These are phyloP conservation scores for Anser brachyrhynchus DNA, from an alignment of 2,113 vertebrate species.

Conservation along the genomic window DNA sequence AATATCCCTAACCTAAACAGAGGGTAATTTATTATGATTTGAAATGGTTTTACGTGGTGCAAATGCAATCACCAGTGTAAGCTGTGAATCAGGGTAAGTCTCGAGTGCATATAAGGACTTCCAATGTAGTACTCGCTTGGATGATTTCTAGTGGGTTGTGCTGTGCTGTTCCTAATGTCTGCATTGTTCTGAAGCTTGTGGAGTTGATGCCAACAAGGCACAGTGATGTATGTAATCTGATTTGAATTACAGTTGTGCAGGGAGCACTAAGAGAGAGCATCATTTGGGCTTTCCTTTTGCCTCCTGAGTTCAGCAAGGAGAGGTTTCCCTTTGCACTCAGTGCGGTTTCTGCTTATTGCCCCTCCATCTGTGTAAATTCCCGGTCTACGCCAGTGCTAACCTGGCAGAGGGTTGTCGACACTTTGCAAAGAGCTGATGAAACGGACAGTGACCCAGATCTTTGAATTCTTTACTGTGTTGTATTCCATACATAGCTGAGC, in stretches of 20 bases:
- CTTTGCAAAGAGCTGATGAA: not conserved
- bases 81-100: not conserved
- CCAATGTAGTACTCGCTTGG: not conserved
- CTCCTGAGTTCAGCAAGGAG: not conserved
- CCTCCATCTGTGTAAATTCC: not conserved
- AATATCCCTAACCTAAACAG: not conserved
- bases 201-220: not conserved
- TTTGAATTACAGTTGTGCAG: not conserved
- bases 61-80: not conserved
- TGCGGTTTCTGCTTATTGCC: not conserved
- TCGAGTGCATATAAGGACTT: not conserved
- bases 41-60: not conserved
- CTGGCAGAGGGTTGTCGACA: not conserved
- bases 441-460: constrained; percentile 32
- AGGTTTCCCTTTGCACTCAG: not conserved
- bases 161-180: not conserved
- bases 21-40: not conserved
- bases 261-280: not conserved
- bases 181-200: not conserved
- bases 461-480: not conserved
- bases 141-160: not conserved
- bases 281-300: not conserved
- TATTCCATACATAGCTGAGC: not conserved
- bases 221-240: not conserved
- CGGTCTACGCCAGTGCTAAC: not conserved